Conservation (phyloP, 2,113 vertebrate genomes). For the Aplodontia rufa region DNA sequence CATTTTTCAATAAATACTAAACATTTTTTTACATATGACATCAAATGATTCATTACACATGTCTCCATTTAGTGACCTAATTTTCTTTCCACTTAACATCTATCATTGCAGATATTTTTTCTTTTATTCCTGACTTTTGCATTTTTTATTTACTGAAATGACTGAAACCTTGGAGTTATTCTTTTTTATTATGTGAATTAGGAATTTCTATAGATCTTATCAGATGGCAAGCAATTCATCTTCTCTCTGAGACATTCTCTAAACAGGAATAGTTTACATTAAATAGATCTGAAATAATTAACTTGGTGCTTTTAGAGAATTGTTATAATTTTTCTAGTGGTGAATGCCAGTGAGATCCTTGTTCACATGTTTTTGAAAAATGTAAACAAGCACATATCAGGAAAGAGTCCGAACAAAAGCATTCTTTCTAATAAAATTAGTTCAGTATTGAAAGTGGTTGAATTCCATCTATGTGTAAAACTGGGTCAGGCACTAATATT, state of each 20-base stretch:
- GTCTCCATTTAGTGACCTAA: constrained; percentile 80
- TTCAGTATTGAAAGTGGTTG: constrained; percentile 65
- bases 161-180: constrained; percentile 60
- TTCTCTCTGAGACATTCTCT: constrained; percentile 69
- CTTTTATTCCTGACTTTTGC: constrained; percentile 63
- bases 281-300: constrained; percentile 75
- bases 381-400: constrained; percentile 20
- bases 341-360: constrained; percentile 61
- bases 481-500: constrained; percentile 69
- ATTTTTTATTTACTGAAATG: constrained; percentile 72
- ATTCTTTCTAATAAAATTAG: constrained; percentile 75
- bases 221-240: constrained; percentile 58
- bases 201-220: constrained; percentile 39
- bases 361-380: constrained; percentile 11
- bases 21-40: constrained; percentile 71
- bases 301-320: constrained; percentile 56
- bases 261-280: constrained; percentile 57
- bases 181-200: constrained; percentile 43
- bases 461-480: constrained; percentile 69
- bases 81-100: constrained; percentile 76
- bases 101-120: constrained; percentile 68
- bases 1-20: constrained; percentile 77
- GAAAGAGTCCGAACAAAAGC: constrained; percentile 66
- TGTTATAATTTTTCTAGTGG: background rate
- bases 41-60: constrained; percentile 77